Evolutionary conservation across 2,797 vertebrate genomes (phyloP), one percentile per base, ranked within the genome.

Genomic region (Malacoraja senta): DNA sequence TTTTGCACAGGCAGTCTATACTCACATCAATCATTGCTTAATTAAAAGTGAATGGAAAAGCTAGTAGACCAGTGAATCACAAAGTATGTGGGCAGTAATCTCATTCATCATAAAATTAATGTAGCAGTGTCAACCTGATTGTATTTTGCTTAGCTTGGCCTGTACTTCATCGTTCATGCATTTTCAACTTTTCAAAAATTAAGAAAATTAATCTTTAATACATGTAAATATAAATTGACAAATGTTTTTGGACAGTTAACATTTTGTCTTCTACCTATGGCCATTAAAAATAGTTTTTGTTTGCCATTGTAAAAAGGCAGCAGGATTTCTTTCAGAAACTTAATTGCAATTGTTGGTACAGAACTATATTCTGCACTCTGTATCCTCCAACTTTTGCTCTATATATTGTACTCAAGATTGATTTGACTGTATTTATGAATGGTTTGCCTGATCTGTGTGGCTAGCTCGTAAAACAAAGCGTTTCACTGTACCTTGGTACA

Each of bases 91-190:
- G 90, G 90, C 68, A 92, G 90, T 92, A 53, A 92, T 74, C 90
- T 74, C 90, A 92, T 92, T 74, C 44, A 92, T 92, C 72, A 92
- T 92, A 76, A 92, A 92, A 76, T 92, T 92, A 92, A 92, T 92
- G 90, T 92, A 92, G 90, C 90, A n/a, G 24, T 76, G 35, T 71
- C 90, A 72, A 29, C 26, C 68, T 44, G 90, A 92, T 76, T 53
- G 26, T 58, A 92, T 76, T 24, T 29, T 76, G 71, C 90, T 76
- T 91, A 72, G 88, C 38, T 91, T 58, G 76, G 71, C 71, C 44
- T 58, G 38, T 76, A 92, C 44, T n/a, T 91, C 74, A 91, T 91
- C 90, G 26, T 74, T 74, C 35, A 74, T 53, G 38, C 35, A 74
- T 91, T 29, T 74, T 21, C 63, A 86, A 53, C 29, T 71, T 91